Evolutionary conservation across 1,140 invertebrate species (phyloP).

Genomic region (Drosophila sp.): DNA sequence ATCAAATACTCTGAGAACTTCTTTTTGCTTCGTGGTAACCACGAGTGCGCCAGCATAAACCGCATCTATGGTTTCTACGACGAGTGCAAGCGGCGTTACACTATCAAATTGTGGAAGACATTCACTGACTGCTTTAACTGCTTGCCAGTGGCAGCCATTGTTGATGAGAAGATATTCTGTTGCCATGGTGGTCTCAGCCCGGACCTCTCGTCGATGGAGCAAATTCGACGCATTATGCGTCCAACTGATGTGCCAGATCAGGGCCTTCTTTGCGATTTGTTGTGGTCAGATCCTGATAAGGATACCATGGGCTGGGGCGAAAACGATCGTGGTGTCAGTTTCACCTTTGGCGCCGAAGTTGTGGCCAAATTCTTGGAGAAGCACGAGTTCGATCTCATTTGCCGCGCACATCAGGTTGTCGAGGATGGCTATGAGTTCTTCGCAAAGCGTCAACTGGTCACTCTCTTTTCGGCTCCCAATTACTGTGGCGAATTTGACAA

Average conservation of each 20-base stretch:
- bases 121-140: conserved; percentile 99
- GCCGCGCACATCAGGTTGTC: conserved; percentile 98
- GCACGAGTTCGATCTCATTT: conserved; percentile 98
- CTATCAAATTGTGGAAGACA: conserved; percentile 99
- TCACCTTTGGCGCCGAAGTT: conserved; percentile 97
- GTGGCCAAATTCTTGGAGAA: conserved; percentile 97
- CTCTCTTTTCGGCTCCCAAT: conserved; percentile 98
- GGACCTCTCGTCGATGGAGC: conserved; percentile 96
- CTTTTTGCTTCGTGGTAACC: conserved; percentile 93
- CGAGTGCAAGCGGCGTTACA: conserved; percentile 98
- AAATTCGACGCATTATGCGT: conserved; percentile 95
- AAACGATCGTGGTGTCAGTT: conserved; percentile 98
- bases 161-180: conserved; percentile 99
- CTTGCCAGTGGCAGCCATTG: conserved; percentile 97
- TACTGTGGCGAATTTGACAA: conserved; percentile 99
- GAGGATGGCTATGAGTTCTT: conserved; percentile 99
- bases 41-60: conserved; percentile 96
- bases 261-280: conserved; percentile 96
- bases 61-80: conserved; percentile 99
- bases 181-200: conserved; percentile 97
- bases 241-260: conserved; percentile 97
- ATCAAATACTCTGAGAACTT: conserved; percentile 96
- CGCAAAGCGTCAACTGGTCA: conserved; percentile 98
- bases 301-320: conserved; percentile 96
- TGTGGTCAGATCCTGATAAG: conserved; percentile 99